A percentile compares a stretch with the other conserved stretches of the same genome.
These are phyloP conservation scores for Pseudomyrmex dendroicus DNA, from an alignment of 1,140 invertebrate species.

Conservation along the genomic window DNA sequence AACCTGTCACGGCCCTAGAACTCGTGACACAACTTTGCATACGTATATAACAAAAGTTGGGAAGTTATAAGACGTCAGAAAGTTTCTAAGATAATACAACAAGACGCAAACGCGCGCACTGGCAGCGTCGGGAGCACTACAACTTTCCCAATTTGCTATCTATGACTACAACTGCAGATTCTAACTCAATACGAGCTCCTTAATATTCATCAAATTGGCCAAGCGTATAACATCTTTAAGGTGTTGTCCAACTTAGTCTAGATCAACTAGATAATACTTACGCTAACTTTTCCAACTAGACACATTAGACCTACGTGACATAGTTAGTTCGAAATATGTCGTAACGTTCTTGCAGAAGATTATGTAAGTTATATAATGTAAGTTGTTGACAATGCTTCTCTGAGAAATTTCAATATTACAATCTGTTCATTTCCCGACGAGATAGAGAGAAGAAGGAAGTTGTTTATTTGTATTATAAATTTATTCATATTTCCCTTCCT, in stretches of 20 bases:
- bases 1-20: conserved; percentile 61
- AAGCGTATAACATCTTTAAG: conserved; percentile 51
- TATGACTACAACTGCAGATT: conserved; percentile 74
- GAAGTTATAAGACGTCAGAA: conserved; percentile 79
- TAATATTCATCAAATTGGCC: conserved; percentile 77
- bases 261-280: conserved; percentile 55
- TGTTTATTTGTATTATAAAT: conserved; percentile 20
- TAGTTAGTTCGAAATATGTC: conserved; percentile 23
- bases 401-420: conserved; percentile 11
- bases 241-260: conserved; percentile 45
- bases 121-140: conserved; percentile 54
- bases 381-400: neutral
- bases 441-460: neutral
- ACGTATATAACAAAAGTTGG: conserved; percentile 78
- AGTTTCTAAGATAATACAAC: conserved; percentile 79
- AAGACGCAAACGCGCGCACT: conserved; percentile 71
- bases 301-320: conserved; percentile 52
- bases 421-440: neutral
- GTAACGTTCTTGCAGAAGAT: neutral
- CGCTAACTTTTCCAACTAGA: conserved; percentile 53
- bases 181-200: conserved; percentile 71
- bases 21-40: conserved; percentile 73
- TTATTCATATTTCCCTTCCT: neutral
- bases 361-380: conserved; percentile 22
- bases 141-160: conserved; percentile 80